A percentile compares a stretch with the other conserved stretches of the same genome.
Evolutionary conservation across 2,797 vertebrate genomes (phyloP).

Genomic region (Borostomias antarcticus): DNA sequence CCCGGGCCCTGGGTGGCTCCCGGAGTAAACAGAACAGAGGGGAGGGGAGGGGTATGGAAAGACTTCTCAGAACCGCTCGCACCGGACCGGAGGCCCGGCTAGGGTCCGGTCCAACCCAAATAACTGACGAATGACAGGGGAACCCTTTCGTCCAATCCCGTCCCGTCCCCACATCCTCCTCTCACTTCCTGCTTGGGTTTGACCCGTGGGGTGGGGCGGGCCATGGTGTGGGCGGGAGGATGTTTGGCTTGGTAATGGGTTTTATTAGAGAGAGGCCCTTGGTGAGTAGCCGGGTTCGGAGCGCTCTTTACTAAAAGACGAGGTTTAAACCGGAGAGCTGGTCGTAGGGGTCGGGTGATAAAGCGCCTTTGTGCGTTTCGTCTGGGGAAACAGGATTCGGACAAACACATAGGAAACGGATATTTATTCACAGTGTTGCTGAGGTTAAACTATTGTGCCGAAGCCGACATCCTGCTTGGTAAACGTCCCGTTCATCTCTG

Average conservation of each 20-base stretch:
- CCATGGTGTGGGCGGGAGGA: constrained; percentile 11
- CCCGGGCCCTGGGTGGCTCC: not conserved
- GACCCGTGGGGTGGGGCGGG: constrained; percentile 43
- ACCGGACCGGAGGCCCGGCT: constrained; percentile 13
- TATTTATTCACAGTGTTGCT: constrained; percentile 30
- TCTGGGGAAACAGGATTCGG: constrained; percentile 33
- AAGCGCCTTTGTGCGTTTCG: constrained; percentile 55
- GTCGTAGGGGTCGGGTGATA: constrained; percentile 45
- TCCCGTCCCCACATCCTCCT: constrained; percentile 36
- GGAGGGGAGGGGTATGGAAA: constrained; percentile 6
- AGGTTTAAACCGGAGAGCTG: constrained; percentile 56
- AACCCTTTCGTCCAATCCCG: constrained; percentile 44
- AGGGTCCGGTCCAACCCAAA: constrained; percentile 53
- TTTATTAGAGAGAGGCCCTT: constrained; percentile 42
- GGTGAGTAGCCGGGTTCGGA: constrained; percentile 59
- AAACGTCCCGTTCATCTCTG: not conserved
- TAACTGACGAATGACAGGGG: constrained; percentile 41
- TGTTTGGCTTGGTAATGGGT: constrained; percentile 56
- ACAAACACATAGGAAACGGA: constrained; percentile 38
- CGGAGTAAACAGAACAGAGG: not conserved
- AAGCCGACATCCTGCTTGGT: constrained; percentile 18
- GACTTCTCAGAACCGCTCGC: not conserved
- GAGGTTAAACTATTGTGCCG: constrained; percentile 31
- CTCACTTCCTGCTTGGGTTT: constrained; percentile 56
- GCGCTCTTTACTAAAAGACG: constrained; percentile 44